A percentile compares a stretch with the other conserved stretches of the same genome.
Evolutionary conservation across 2,113 vertebrate genomes (phyloP).

Genomic region (Prinia subflava): DNA sequence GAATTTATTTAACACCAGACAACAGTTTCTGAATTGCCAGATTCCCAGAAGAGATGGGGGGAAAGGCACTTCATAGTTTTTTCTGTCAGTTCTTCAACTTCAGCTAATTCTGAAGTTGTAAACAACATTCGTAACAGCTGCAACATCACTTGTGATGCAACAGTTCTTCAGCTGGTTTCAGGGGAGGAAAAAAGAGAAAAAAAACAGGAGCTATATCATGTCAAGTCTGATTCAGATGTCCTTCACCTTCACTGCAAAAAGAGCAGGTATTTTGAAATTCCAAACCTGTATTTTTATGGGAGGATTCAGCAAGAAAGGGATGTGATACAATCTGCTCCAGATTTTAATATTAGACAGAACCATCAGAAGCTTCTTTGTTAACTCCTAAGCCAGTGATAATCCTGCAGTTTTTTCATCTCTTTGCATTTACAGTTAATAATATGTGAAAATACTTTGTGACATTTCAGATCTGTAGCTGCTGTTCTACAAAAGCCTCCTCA

Average conservation of each 20-base stretch:
- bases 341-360: neutral
- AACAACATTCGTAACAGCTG: neutral
- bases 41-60: neutral
- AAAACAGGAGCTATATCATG: neutral
- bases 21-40: neutral
- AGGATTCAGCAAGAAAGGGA: neutral
- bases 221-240: neutral
- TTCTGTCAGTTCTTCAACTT: neutral
- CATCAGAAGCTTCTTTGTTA: neutral
- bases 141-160: accelerated
- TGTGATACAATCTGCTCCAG: neutral
- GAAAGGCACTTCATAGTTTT: neutral
- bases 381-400: neutral
- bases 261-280: neutral
- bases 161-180: neutral
- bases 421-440: neutral
- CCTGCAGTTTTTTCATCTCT: neutral
- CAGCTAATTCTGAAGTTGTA: neutral
- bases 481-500: neutral
- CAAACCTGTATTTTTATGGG: neutral
- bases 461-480: neutral
- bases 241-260: neutral
- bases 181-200: neutral
- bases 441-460: neutral
- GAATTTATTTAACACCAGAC: neutral